These are phyloP conservation scores for Oncorhynchus masou DNA, from an alignment of 2,113 vertebrate species.

Conservation along the genomic window DNA sequence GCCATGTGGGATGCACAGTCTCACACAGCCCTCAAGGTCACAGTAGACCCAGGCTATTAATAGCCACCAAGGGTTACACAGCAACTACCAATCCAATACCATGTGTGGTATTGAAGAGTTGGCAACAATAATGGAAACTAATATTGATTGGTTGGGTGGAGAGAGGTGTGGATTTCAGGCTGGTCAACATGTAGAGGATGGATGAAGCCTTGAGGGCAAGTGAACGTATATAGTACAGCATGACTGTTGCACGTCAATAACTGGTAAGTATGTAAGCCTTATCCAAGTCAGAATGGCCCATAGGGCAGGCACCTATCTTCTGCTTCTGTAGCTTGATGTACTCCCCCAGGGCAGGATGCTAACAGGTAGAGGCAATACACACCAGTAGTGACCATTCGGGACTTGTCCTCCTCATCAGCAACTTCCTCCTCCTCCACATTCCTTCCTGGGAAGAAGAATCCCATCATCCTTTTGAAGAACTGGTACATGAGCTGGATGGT, in stretches of 20 bases:
- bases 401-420: constrained; percentile 97
- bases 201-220: background rate
- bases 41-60: constrained; percentile 44
- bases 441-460: constrained; percentile 96
- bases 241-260: too few species aligned
- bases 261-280: too few species aligned
- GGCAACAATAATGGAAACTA: constrained; percentile 34
- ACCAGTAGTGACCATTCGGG: constrained; percentile 96
- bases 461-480: constrained; percentile 99
- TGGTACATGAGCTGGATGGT: constrained; percentile 98
- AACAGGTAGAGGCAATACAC: constrained; percentile 8
- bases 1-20: background rate
- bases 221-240: background rate
- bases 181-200: constrained; percentile 9
- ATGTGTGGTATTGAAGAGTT: background rate
- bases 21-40: constrained; percentile 37
- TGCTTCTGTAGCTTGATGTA: too few species aligned
- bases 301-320: too few species aligned
- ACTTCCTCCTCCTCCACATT: constrained; percentile 95
- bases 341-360: background rate
- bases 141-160: constrained; percentile 35
- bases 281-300: too few species aligned
- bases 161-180: constrained; percentile 21
- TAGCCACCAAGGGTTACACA: constrained; percentile 41
- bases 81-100: constrained; percentile 46